A percentile compares a stretch with the other conserved stretches of the same genome.
Evolutionary conservation across 2,113 vertebrate species (phyloP).

Genomic region (Muntiacus muntjak): DNA sequence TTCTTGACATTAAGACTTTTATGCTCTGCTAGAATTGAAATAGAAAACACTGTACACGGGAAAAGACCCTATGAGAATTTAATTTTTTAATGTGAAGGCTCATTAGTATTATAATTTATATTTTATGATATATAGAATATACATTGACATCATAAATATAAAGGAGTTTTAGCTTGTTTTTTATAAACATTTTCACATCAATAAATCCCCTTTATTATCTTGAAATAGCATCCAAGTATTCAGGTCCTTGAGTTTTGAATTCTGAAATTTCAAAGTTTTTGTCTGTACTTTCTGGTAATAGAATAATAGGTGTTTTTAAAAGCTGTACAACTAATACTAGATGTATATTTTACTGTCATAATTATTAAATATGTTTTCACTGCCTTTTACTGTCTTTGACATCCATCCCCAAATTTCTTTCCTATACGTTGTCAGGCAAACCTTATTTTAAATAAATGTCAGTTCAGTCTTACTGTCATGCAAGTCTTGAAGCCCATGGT

Average conservation of each 20-base stretch:
- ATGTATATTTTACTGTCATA: neutral
- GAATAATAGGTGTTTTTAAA: neutral
- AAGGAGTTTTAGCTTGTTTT: neutral
- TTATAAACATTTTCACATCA: neutral
- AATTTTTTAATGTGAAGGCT: neutral
- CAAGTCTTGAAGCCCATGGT: neutral
- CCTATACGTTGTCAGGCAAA: neutral
- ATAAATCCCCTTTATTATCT: neutral
- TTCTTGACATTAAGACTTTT: neutral
- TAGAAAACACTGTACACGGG: neutral
- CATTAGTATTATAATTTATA: neutral
- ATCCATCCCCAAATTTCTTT: neutral
- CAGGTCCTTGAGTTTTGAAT: neutral
- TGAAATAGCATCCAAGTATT: neutral
- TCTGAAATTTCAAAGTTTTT: neutral
- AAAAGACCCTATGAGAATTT: conserved; percentile 12
- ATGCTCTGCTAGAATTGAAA: neutral
- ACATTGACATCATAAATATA: neutral
- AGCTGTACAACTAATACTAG: neutral
- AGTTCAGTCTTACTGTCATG: neutral
- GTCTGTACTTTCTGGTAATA: neutral
- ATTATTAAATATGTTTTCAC: neutral
- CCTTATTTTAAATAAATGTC: neutral
- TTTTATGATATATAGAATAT: neutral
- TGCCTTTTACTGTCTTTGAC: neutral